These are phyloP conservation scores for Propithecus deckenii DNA, from an alignment of 2,797 vertebrate species.

Conservation along the genomic window DNA sequence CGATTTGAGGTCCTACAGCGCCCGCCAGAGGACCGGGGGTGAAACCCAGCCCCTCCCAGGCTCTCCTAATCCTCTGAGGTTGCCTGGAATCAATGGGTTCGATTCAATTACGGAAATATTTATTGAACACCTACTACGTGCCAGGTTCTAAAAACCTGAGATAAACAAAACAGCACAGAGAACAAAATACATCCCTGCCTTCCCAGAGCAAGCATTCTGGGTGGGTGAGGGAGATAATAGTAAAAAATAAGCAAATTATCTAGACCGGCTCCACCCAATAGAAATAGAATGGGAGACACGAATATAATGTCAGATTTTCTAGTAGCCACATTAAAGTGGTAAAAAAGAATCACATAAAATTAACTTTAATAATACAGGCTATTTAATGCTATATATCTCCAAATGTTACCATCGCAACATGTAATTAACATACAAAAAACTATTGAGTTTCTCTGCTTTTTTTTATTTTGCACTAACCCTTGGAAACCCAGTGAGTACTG, in stretches of 20 bases:
- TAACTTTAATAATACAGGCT: not conserved
- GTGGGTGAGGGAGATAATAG: not conserved
- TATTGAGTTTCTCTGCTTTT: not conserved
- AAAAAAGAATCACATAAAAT: slow-evolving; percentile 8
- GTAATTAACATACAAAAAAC: not conserved
- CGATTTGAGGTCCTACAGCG: not conserved
- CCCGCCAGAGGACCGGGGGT: not conserved
- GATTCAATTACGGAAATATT: not conserved
- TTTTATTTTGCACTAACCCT: not conserved
- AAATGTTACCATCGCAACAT: not conserved
- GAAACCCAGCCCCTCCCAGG: not conserved
- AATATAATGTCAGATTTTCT: not conserved
- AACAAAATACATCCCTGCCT: not conserved
- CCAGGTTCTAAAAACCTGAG: not conserved
- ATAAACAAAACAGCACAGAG: not conserved
- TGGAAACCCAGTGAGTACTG: not conserved
- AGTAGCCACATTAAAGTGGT: not conserved
- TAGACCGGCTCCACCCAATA: not conserved
- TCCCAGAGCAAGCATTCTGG: not conserved
- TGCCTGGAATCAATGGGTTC: not conserved
- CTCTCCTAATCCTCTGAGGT: not conserved
- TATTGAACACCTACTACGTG: not conserved
- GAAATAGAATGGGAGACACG: not conserved
- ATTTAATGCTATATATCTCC: not conserved
- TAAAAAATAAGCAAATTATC: not conserved